phyloP scores from a whole-genome alignment of 2,888 invertebrate species.

The Nomada ferruginata region DNA sequence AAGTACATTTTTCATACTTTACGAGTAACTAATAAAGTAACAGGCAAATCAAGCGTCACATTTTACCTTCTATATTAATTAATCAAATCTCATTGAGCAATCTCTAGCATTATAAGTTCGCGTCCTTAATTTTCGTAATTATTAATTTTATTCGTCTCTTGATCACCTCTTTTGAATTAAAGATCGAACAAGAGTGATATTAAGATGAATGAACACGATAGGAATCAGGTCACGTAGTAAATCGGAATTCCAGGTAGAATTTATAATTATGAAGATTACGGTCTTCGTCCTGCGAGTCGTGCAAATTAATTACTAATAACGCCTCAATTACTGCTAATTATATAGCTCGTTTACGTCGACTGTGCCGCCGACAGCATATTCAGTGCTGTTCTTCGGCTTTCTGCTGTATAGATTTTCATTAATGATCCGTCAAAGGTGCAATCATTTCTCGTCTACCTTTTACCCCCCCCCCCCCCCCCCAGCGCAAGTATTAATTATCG shows the following conservation, averaged over 20 bases:
- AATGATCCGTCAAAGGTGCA: slow-evolving; percentile 36
- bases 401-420: slow-evolving; percentile 39
- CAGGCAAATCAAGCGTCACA: too few species aligned
- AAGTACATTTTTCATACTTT: too few species aligned
- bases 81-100: not conserved
- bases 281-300: slow-evolving; percentile 15
- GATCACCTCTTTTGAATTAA: slow-evolving; percentile 8
- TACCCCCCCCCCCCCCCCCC: not conserved
- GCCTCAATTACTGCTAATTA: slow-evolving; percentile 48
- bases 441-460: slow-evolving; percentile 30
- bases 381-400: slow-evolving; percentile 22
- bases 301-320: slow-evolving; percentile 51
- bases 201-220: slow-evolving; percentile 29
- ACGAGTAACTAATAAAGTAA: too few species aligned
- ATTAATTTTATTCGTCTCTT: slow-evolving; percentile 27
- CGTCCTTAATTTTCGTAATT: not conserved
- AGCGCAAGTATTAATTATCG: slow-evolving; percentile 14
- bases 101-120: not conserved
- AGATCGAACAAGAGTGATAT: not conserved
- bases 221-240: slow-evolving; percentile 29
- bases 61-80: not conserved
- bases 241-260: slow-evolving; percentile 33
- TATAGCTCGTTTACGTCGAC: slow-evolving; percentile 7
- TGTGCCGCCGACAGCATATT: slow-evolving; percentile 22
- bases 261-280: slow-evolving; percentile 45